Evolutionary conservation across 2,888 invertebrate species (phyloP).

Genomic region (Xanthorhoe designata): DNA sequence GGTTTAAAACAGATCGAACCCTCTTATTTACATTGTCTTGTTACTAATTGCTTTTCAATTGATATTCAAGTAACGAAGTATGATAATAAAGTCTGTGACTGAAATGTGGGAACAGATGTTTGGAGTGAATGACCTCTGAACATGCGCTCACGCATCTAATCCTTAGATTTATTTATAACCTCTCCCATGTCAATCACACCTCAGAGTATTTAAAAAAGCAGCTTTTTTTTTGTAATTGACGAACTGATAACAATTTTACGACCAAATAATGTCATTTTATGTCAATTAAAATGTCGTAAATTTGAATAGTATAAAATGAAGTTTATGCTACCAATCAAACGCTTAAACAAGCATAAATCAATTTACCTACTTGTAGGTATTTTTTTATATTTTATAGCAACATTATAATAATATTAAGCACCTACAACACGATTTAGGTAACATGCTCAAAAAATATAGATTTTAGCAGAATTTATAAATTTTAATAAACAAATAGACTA

Average conservation of each 20-base stretch:
- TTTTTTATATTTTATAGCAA: conserved; percentile 25
- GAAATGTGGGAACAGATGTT: conserved; percentile 83
- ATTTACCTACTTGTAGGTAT: conserved; percentile 26
- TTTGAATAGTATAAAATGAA: conserved; percentile 37
- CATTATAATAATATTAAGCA: conserved; percentile 10
- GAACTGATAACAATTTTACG: conserved; percentile 39
- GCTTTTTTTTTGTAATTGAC: conserved; percentile 33
- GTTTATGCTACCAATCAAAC: conserved; percentile 40
- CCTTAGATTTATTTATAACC: conserved; percentile 60
- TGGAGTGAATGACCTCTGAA: conserved; percentile 72
- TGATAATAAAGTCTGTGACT: conserved; percentile 70
- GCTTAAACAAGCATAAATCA: conserved; percentile 39
- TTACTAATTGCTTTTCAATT: conserved; percentile 39
- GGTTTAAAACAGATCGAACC: neutral
- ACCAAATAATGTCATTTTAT: conserved; percentile 36
- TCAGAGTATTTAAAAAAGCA: conserved; percentile 25
- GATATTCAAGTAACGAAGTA: conserved; percentile 58
- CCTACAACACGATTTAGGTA: no score
- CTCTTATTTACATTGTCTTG: neutral
- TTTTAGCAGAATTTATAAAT: no score
- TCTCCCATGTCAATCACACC: conserved; percentile 52
- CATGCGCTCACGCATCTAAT: conserved; percentile 59
- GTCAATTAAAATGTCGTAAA: conserved; percentile 41
- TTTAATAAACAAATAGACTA: no score
- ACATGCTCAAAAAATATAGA: no score